Conservation (phyloP, 2,113 vertebrate species). For the Dolichallabes microphthalmus region DNA sequence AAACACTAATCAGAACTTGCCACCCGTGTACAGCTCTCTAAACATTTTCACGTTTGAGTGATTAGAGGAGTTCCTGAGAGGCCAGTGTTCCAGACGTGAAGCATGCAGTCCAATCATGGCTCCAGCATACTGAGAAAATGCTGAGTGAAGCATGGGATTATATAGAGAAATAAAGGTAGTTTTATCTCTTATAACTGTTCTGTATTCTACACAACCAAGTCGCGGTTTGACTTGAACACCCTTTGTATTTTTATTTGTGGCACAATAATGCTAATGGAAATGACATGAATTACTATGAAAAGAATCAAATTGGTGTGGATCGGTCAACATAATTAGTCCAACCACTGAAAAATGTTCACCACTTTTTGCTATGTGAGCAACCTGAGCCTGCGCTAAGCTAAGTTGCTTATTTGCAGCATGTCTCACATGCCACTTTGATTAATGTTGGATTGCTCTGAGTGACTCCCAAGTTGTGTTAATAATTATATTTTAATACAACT, state of each 20-base stretch:
- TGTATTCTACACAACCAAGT: no score
- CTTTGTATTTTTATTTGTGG: background rate
- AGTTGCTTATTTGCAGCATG: slow-evolving; percentile 9
- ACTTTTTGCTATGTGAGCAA: background rate
- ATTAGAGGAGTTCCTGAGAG: no score
- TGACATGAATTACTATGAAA: slow-evolving; percentile 7
- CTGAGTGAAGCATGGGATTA: no score
- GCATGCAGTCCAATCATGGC: no score
- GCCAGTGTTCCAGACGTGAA: no score
- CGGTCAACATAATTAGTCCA: background rate
- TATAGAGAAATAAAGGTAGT: no score
- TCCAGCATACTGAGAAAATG: no score
- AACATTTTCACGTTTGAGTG: no score
- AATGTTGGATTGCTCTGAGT: background rate
- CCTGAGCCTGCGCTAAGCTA: background rate
- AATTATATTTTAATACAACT: slow-evolving; percentile 23
- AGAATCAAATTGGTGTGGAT: background rate
- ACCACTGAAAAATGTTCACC: background rate
- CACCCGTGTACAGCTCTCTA: no score
- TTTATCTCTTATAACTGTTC: no score
- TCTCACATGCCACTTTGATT: slow-evolving; percentile 22
- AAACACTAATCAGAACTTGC: background rate
- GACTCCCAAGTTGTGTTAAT: slow-evolving; percentile 5
- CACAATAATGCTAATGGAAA: background rate
- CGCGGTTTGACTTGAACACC: no score